Evolutionary conservation across 1,140 invertebrate species (phyloP).

Genomic region (Caenorhabditis brenneri): DNA sequence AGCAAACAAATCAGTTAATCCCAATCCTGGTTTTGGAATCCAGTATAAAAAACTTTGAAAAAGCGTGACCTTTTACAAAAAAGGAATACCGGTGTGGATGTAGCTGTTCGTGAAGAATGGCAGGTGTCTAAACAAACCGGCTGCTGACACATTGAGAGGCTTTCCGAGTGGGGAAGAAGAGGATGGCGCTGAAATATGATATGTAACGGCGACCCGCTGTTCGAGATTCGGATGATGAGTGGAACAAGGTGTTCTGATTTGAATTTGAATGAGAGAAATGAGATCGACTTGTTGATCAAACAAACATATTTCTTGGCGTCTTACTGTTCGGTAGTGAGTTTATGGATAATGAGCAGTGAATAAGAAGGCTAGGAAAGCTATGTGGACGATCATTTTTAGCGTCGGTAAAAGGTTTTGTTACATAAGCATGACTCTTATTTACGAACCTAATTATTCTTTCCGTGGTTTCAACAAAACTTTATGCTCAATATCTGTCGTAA

Average conservation of each 20-base stretch:
- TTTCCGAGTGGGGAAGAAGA: background rate
- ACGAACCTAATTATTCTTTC: too few species aligned
- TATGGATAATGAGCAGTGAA: too few species aligned
- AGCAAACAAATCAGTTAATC: background rate
- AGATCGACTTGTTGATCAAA: constrained; percentile 5
- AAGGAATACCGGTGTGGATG: constrained; percentile 9
- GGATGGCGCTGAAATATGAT: constrained; percentile 29
- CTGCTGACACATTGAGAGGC: constrained; percentile 37
- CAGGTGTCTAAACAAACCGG: constrained; percentile 39
- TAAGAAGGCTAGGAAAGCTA: too few species aligned
- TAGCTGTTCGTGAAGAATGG: constrained; percentile 30
- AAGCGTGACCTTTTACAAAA: constrained; percentile 18
- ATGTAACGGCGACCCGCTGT: constrained; percentile 24
- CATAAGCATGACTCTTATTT: too few species aligned
- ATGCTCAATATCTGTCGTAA: too few species aligned
- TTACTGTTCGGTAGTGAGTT: too few species aligned
- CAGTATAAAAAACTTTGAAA: background rate
- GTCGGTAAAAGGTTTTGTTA: too few species aligned
- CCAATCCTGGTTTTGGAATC: too few species aligned
- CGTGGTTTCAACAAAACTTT: too few species aligned
- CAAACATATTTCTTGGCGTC: background rate
- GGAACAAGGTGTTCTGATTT: constrained; percentile 2
- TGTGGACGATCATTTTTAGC: too few species aligned
- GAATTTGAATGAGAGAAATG: constrained; percentile 7
- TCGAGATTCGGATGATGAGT: constrained; percentile 14